Conservation (phyloP, 2,113 vertebrate species). For the Centropus bengalensis region DNA sequence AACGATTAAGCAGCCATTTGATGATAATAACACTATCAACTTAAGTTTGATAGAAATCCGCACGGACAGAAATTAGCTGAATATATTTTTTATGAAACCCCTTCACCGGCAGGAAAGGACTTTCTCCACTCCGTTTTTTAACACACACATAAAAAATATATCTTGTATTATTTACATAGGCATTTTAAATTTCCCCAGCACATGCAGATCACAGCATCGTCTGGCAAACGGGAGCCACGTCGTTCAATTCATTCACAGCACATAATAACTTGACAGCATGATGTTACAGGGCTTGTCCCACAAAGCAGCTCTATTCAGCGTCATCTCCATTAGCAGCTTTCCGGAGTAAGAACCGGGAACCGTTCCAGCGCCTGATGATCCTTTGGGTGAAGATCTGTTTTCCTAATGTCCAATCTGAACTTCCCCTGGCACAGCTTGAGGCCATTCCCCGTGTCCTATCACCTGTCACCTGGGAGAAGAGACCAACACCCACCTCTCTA, state of each 20-base stretch:
- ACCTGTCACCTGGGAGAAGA: too few species aligned
- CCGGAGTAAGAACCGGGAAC: too few species aligned
- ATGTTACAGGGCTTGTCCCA: background rate
- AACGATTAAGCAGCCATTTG: background rate
- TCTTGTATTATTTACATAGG: background rate
- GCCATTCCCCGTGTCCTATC: too few species aligned
- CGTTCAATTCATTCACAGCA: accelerated
- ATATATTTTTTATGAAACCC: background rate
- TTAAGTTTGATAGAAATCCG: background rate
- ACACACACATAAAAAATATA: accelerated
- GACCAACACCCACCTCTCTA: too few species aligned
- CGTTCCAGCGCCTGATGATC: too few species aligned
- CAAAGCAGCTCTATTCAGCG: accelerated
- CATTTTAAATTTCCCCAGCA: background rate
- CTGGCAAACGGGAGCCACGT: background rate
- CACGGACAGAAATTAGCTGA: background rate
- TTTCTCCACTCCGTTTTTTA: background rate
- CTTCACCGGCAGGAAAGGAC: background rate
- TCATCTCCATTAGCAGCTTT: background rate
- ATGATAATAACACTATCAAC: background rate
- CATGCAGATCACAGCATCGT: background rate
- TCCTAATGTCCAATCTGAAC: too few species aligned
- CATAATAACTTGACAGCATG: accelerated
- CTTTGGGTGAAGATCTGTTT: too few species aligned
- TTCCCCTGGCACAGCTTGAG: too few species aligned